These are phyloP conservation scores for Gallinago solitaria DNA, from an alignment of 2,797 vertebrate genomes.

Conservation along the genomic window DNA sequence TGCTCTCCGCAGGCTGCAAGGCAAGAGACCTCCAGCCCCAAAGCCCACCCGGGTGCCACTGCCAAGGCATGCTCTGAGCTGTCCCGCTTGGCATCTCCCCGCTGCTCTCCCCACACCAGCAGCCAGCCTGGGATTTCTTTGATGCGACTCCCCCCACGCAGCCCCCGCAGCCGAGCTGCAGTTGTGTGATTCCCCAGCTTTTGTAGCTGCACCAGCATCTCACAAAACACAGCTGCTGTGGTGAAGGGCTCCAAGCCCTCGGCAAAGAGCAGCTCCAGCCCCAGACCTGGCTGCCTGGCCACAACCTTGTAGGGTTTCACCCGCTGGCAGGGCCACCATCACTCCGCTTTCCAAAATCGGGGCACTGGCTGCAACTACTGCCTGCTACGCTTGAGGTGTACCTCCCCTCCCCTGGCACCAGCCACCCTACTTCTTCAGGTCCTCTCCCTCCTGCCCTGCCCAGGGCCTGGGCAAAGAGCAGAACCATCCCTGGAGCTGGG, in stretches of 20 bases:
- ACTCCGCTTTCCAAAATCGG: rapidly evolving
- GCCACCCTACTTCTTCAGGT: neutral
- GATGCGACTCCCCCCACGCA: rapidly evolving
- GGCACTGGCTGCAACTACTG: rapidly evolving
- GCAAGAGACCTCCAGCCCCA: neutral
- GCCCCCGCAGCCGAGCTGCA: neutral
- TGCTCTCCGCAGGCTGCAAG: rapidly evolving
- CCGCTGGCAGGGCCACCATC: neutral
- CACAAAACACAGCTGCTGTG: neutral
- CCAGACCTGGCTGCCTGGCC: neutral
- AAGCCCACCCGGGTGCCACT: rapidly evolving
- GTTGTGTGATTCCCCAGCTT: neutral
- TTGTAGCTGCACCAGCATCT: rapidly evolving
- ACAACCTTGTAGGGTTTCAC: rapidly evolving
- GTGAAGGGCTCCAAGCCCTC: neutral
- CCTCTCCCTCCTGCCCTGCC: neutral
- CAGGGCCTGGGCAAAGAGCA: neutral
- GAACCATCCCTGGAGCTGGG: rapidly evolving
- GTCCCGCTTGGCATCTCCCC: rapidly evolving
- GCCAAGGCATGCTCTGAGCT: rapidly evolving
- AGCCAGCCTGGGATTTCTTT: rapidly evolving
- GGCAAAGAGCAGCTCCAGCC: rapidly evolving
- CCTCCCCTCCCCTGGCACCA: rapidly evolving
- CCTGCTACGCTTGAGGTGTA: rapidly evolving
- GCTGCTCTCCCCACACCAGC: rapidly evolving